Conservation (phyloP, 2,797 vertebrate genomes). For the Apogon talboti region DNA sequence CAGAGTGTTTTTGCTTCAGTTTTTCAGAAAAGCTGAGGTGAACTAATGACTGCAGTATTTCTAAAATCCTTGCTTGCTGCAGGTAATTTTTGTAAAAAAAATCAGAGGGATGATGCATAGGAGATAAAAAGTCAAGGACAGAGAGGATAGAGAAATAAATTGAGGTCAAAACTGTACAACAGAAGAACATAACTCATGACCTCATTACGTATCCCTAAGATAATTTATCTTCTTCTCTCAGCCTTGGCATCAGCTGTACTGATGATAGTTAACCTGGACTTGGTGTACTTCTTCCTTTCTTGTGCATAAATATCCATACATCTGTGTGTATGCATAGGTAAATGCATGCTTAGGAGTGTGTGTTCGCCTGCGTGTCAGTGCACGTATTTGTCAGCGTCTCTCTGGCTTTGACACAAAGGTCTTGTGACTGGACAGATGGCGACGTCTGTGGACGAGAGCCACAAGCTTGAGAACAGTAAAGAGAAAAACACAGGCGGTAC, state of each 20-base stretch:
- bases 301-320: not conserved
- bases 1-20: too few relatives aligned
- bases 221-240: not conserved
- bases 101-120: not conserved
- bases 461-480: constrained; percentile 14
- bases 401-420: constrained; percentile 29
- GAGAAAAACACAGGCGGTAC: constrained; percentile 35
- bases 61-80: not conserved
- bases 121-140: constrained; percentile 22
- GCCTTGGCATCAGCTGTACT: not conserved
- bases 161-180: constrained; percentile 13
- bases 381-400: constrained; percentile 12
- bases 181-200: constrained; percentile 6
- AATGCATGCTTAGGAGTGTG: not conserved
- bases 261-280: not conserved
- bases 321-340: not conserved
- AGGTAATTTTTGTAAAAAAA: not conserved
- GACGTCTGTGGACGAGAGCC: constrained; percentile 30
- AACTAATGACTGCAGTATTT: too few relatives aligned
- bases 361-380: not conserved
- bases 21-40: too few relatives aligned
- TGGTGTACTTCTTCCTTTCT: not conserved
- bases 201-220: not conserved
- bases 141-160: not conserved
- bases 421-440: constrained; percentile 35